These are phyloP conservation scores for Thalassoma bifasciatum DNA, from an alignment of 2,113 vertebrate species.

Conservation along the genomic window DNA sequence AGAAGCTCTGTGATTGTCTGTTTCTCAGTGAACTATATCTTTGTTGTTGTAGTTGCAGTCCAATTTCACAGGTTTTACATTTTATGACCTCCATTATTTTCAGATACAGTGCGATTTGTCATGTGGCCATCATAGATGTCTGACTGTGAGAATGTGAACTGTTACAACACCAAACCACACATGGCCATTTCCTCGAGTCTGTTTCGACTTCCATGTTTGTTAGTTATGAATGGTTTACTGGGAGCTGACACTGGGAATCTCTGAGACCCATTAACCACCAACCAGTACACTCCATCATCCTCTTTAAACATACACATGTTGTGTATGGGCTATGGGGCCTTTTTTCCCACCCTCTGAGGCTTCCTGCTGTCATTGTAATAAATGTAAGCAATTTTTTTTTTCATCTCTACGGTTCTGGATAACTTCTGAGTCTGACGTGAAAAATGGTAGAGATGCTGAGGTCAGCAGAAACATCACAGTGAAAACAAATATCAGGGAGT, in stretches of 20 bases:
- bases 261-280: not conserved
- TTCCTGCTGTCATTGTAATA: constrained; percentile 13
- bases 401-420: constrained; percentile 16
- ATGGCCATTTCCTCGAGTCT: not conserved
- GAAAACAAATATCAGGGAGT: not conserved
- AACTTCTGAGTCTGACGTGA: constrained; percentile 15
- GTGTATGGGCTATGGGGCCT: not conserved
- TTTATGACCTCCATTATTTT: no score
- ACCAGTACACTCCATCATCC: not conserved
- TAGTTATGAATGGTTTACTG: not conserved
- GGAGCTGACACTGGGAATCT: constrained; percentile 7
- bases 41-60: no score
- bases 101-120: no score
- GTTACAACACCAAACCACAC: not conserved
- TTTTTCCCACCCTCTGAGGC: constrained; percentile 32
- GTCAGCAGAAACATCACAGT: not conserved
- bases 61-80: no score
- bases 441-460: not conserved
- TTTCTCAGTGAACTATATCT: no score
- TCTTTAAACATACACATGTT: not conserved
- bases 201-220: not conserved
- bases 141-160: no score
- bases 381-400: constrained; percentile 13
- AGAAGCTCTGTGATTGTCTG: no score
- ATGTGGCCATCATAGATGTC: no score